Percentiles rank a stretch among this genome's conserved stretches.
These are phyloP conservation scores for Acanthurus leucopareius DNA, from an alignment of 2,797 vertebrate genomes.

Conservation along the genomic window DNA sequence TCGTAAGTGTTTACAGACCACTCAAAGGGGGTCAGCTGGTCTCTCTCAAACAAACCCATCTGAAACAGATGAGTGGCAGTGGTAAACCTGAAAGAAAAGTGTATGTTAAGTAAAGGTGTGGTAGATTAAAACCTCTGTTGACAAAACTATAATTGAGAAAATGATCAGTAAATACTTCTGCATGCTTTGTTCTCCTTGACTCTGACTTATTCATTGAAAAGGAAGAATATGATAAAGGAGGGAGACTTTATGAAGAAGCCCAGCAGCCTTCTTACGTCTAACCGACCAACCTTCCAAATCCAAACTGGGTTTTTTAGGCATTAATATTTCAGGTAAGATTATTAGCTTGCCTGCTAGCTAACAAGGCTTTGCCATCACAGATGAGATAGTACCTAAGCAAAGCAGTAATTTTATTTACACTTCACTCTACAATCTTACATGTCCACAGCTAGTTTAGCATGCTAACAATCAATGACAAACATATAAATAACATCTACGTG, in stretches of 20 bases:
- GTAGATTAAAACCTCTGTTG: slow-evolving; percentile 4
- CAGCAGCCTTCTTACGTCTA: neutral
- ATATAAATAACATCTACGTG: no score
- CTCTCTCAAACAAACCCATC: slow-evolving; percentile 71
- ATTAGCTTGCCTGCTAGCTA: neutral
- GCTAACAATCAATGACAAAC: no score
- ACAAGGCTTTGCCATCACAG: no score
- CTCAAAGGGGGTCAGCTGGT: slow-evolving; percentile 71
- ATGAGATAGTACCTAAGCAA: no score
- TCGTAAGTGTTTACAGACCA: slow-evolving; percentile 82
- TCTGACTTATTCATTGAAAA: neutral
- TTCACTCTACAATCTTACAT: no score
- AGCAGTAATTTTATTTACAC: no score
- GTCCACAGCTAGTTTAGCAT: no score
- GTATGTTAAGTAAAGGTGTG: neutral
- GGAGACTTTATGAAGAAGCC: neutral
- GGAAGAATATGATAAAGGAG: neutral
- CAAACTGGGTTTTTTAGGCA: neutral
- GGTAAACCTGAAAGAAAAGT: slow-evolving; percentile 8
- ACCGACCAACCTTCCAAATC: neutral
- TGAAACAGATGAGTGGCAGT: slow-evolving; percentile 53
- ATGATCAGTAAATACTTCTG: slow-evolving; percentile 1
- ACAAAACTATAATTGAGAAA: slow-evolving; percentile 5
- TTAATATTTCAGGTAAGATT: neutral
- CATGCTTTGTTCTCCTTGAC: neutral